phyloP scores from a whole-genome alignment of 2,797 vertebrate genomes.

The Tenualosa ilisha region DNA sequence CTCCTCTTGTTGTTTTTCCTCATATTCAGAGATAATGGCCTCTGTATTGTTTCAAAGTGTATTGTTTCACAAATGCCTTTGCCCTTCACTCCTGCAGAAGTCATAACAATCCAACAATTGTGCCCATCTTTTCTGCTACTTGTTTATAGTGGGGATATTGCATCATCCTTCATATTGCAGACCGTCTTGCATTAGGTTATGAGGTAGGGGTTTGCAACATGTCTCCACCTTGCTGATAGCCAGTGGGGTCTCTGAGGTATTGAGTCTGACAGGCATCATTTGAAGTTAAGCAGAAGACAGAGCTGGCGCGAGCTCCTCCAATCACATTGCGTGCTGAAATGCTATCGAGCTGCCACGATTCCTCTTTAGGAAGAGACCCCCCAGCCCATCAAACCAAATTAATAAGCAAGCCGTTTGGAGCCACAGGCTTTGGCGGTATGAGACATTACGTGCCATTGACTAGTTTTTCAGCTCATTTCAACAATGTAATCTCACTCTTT shows the following conservation, averaged over 20 bases:
- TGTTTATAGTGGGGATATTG: not conserved
- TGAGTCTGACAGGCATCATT: conserved; percentile 24
- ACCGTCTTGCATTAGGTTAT: not conserved
- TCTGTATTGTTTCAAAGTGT: conserved; percentile 7
- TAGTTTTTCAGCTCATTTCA: conserved; percentile 44
- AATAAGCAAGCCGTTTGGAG: conserved; percentile 37
- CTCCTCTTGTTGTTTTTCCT: not conserved
- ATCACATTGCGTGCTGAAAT: conserved; percentile 9
- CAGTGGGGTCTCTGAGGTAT: not conserved
- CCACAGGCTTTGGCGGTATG: conserved; percentile 31
- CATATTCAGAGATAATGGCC: conserved; percentile 5
- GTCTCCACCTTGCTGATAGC: not conserved
- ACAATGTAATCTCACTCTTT: conserved; percentile 50
- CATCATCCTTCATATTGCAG: not conserved
- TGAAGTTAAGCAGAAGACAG: conserved; percentile 37
- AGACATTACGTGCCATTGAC: conserved; percentile 50
- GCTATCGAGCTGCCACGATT: conserved; percentile 36
- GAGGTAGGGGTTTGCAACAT: not conserved
- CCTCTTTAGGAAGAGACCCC: conserved; percentile 6
- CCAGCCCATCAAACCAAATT: conserved; percentile 39
- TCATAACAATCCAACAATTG: conserved; percentile 26
- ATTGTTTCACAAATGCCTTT: conserved; percentile 22
- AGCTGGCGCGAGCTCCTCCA: not conserved
- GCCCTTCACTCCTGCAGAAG: conserved; percentile 18
- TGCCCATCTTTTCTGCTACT: not conserved